Percentiles rank a stretch among this genome's conserved stretches.
Evolutionary conservation across 2,888 invertebrate species (phyloP).

Genomic region (Parasteatoda lunata): DNA sequence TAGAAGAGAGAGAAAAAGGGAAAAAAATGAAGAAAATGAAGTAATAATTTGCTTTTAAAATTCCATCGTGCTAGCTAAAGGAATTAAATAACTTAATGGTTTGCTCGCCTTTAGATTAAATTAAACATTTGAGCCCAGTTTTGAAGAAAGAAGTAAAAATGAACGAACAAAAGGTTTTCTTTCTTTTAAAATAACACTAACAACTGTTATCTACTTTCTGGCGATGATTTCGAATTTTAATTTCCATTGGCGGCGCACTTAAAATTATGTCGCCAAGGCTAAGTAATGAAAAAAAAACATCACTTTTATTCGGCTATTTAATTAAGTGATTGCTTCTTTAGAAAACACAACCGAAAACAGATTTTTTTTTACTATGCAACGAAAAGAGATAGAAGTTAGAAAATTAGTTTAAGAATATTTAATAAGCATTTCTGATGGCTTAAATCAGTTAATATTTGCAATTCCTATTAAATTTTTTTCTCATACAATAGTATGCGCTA

Average conservation of each 20-base stretch:
- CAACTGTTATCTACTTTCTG: constrained; percentile 47
- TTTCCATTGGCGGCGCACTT: not conserved
- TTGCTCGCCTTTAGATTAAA: constrained; percentile 64
- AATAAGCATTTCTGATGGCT: too few relatives aligned
- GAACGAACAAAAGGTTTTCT: constrained; percentile 58
- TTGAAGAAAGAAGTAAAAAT: constrained; percentile 24
- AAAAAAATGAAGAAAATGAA: constrained; percentile 21
- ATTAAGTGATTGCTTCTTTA: too few relatives aligned
- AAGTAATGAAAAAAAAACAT: not conserved
- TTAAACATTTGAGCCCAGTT: constrained; percentile 60
- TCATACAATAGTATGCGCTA: too few relatives aligned
- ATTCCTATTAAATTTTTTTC: too few relatives aligned
- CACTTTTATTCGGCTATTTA: not conserved
- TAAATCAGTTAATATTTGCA: too few relatives aligned
- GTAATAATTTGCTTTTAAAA: constrained; percentile 66
- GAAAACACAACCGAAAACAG: too few relatives aligned
- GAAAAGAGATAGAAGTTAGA: too few relatives aligned
- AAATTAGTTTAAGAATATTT: too few relatives aligned
- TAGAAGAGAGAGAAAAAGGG: not conserved
- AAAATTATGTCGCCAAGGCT: not conserved
- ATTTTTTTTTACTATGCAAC: too few relatives aligned
- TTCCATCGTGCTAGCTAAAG: constrained; percentile 48
- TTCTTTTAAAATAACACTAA: constrained; percentile 32
- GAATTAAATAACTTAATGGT: constrained; percentile 66
- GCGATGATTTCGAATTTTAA: constrained; percentile 5